Percentiles rank a stretch among this genome's conserved stretches.
Conservation (phyloP, 92 coral and sea anemone genomes). For the Epizoanthus illoricatus region DNA sequence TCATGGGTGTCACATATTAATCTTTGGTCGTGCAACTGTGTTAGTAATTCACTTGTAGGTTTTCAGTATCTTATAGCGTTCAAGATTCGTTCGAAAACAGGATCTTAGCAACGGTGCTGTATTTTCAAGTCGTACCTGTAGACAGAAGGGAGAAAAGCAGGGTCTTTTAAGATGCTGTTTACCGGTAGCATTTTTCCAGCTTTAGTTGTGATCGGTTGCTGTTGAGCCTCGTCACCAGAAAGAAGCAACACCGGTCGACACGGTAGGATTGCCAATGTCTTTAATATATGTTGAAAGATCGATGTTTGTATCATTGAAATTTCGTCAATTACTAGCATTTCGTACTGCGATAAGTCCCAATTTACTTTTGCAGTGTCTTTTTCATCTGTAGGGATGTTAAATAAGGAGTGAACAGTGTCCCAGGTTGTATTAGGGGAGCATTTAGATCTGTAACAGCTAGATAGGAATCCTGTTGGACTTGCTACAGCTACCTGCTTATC, state of each 20-base stretch:
- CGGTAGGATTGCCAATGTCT: neutral
- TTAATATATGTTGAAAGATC: conserved; percentile 11
- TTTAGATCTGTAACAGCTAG: neutral
- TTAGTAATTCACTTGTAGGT: neutral
- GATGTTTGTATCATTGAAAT: conserved; percentile 39
- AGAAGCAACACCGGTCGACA: neutral
- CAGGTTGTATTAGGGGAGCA: neutral
- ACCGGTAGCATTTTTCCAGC: neutral
- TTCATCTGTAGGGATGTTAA: conserved; percentile 11
- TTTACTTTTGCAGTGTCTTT: conserved; percentile 7
- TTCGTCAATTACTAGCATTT: conserved; percentile 47
- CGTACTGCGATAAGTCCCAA: conserved; percentile 42
- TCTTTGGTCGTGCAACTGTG: neutral
- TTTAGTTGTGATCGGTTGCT: neutral
- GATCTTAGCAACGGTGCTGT: neutral
- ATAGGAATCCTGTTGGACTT: neutral
- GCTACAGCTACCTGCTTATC: neutral
- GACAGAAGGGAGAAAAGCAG: neutral
- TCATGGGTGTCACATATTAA: no score
- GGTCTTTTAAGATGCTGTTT: neutral
- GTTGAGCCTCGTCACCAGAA: conserved; percentile 11
- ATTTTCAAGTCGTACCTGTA: neutral
- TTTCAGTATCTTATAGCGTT: neutral
- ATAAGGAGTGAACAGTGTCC: neutral
- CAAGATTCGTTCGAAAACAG: neutral